Conservation (phyloP, 2,113 vertebrate genomes). For the Meles meles region DNA sequence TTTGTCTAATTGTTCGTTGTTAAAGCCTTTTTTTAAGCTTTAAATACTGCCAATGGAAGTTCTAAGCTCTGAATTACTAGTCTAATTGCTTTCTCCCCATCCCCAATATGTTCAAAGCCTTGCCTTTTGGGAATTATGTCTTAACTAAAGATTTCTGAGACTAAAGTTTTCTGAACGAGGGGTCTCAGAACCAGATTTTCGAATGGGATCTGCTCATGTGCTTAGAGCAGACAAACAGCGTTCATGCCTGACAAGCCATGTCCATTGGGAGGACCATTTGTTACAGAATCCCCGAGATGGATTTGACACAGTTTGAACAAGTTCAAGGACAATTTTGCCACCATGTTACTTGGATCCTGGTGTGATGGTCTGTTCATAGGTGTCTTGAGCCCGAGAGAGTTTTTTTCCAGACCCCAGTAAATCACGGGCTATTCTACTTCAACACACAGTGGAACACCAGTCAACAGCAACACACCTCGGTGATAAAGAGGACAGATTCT, state of each 20-base stretch:
- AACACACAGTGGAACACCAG: not conserved
- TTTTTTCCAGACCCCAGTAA: not conserved
- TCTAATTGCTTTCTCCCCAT: slow-evolving; percentile 4
- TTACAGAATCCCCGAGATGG: not conserved
- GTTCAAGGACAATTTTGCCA: not conserved
- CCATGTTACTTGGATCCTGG: not conserved
- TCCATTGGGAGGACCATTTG: not conserved
- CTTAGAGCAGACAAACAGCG: not conserved
- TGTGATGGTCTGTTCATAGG: not conserved
- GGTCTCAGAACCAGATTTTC: slow-evolving; percentile 23
- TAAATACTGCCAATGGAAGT: not conserved
- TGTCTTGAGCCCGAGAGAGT: not conserved
- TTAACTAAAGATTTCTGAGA: slow-evolving; percentile 36
- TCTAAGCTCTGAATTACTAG: not conserved
- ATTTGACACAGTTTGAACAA: not conserved
- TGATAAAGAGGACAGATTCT: not conserved
- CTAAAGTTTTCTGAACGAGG: slow-evolving; percentile 29
- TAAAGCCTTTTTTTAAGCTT: slow-evolving; percentile 29
- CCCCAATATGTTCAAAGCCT: not conserved
- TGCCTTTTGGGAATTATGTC: not conserved
- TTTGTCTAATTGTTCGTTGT: not conserved
- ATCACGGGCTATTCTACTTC: not conserved
- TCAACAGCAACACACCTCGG: not conserved
- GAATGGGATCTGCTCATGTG: not conserved
- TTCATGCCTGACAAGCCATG: not conserved